Percentiles rank a stretch among this genome's conserved stretches.
These are phyloP conservation scores for Calameuta filiformis DNA, from an alignment of 2,888 invertebrate genomes.

Conservation along the genomic window DNA sequence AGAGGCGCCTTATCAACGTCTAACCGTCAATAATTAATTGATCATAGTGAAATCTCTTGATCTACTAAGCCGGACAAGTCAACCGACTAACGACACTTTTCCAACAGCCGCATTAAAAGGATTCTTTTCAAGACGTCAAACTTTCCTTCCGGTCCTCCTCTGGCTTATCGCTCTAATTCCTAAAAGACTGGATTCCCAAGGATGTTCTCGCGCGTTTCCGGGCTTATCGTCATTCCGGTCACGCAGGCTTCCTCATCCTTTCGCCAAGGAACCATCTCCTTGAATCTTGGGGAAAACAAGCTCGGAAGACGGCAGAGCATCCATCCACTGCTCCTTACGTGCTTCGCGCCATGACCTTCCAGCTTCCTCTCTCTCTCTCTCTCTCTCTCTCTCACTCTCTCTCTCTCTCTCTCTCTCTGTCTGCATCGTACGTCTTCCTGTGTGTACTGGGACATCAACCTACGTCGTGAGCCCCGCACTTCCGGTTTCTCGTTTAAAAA, in stretches of 20 bases:
- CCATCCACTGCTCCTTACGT: neutral
- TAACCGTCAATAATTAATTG: no score
- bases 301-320: no score
- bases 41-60: no score
- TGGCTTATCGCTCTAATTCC: slow-evolving; percentile 37
- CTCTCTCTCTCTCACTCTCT: neutral
- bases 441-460: neutral
- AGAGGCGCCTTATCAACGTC: no score
- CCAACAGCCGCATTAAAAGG: no score
- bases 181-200: slow-evolving; percentile 30
- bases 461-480: slow-evolving; percentile 8
- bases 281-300: no score
- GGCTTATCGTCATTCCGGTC: slow-evolving; percentile 33
- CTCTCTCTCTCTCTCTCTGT: neutral
- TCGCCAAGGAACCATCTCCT: slow-evolving; percentile 19
- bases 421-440: neutral
- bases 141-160: neutral
- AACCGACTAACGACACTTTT: no score
- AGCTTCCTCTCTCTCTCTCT: neutral
- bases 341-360: neutral
- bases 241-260: slow-evolving; percentile 28
- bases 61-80: no score
- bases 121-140: no score
- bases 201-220: slow-evolving; percentile 26
- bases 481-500: neutral